phyloP scores from a whole-genome alignment of 2,113 vertebrate species.

The Chaetodon trifascialis region DNA sequence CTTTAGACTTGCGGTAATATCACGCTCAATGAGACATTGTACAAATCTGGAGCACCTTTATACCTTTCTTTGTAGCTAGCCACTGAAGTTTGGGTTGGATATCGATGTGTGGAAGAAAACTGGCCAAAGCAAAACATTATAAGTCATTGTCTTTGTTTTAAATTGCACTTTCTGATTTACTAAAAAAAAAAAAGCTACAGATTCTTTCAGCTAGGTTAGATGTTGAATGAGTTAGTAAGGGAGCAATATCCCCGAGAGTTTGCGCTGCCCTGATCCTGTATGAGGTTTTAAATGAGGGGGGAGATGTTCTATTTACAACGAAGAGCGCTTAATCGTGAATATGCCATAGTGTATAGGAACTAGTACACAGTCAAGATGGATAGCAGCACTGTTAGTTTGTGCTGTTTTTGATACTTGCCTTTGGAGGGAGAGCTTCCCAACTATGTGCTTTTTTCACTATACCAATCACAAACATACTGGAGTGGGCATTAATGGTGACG shows the following conservation, averaged over 20 bases:
- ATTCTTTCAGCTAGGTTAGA: slow-evolving; percentile 63
- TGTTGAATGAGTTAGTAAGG: slow-evolving; percentile 57
- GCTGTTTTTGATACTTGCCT: slow-evolving; percentile 87
- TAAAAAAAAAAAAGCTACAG: slow-evolving; percentile 42
- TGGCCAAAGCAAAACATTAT: slow-evolving; percentile 86
- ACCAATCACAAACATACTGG: slow-evolving; percentile 78
- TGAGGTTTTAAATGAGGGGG: slow-evolving; percentile 59
- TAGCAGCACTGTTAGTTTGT: slow-evolving; percentile 83
- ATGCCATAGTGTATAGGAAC: slow-evolving; percentile 84
- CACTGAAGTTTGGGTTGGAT: slow-evolving; percentile 76
- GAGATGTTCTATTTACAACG: slow-evolving; percentile 72
- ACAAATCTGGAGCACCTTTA: slow-evolving; percentile 77
- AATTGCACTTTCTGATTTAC: slow-evolving; percentile 87
- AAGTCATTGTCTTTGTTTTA: slow-evolving; percentile 81
- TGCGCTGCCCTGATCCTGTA: slow-evolving; percentile 66
- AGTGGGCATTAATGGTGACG: slow-evolving; percentile 82
- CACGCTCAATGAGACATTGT: slow-evolving; percentile 70
- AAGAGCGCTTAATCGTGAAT: slow-evolving; percentile 80
- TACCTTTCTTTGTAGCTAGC: slow-evolving; percentile 80
- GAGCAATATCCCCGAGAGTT: slow-evolving; percentile 67
- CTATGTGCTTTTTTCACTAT: slow-evolving; percentile 84
- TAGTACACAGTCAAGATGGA: slow-evolving; percentile 79
- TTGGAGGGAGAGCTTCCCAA: slow-evolving; percentile 83
- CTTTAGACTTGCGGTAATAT: slow-evolving; percentile 65
- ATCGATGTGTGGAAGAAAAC: slow-evolving; percentile 81